Evolutionary conservation across 2,888 invertebrate species (phyloP).

Genomic region (Phoenoteleia sp.): DNA sequence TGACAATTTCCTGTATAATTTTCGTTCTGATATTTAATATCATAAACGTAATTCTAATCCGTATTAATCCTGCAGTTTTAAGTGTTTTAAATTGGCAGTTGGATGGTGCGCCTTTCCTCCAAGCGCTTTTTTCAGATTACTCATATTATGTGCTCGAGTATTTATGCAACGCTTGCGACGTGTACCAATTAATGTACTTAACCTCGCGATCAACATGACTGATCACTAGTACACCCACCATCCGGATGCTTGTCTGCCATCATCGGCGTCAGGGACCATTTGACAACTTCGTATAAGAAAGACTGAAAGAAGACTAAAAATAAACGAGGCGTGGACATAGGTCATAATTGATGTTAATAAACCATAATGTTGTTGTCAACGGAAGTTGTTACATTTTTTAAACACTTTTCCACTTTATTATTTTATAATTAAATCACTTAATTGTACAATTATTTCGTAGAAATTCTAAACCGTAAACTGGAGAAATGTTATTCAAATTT

Average conservation of each 20-base stretch:
- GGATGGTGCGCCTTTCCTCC: conserved; percentile 56
- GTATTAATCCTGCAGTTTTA: conserved; percentile 58
- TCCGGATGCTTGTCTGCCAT: conserved; percentile 79
- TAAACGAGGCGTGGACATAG: conserved; percentile 66
- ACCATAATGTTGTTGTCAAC: conserved; percentile 51
- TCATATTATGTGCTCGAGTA: conserved; percentile 48
- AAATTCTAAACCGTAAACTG: no score
- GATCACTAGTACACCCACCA: conserved; percentile 81
- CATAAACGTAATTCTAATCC: conserved; percentile 64
- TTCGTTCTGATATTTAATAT: conserved; percentile 24
- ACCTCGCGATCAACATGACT: conserved; percentile 80
- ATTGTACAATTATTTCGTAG: no score
- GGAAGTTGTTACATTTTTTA: conserved; percentile 50
- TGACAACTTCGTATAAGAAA: conserved; percentile 68
- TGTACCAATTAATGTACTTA: conserved; percentile 83
- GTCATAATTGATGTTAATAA: conserved; percentile 67
- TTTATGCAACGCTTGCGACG: conserved; percentile 68
- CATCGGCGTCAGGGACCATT: conserved; percentile 68
- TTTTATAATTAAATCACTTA: conserved; percentile 16
- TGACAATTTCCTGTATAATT: conserved; percentile 53
- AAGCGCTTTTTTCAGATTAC: conserved; percentile 53
- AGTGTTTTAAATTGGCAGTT: conserved; percentile 64
- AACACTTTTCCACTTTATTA: conserved; percentile 8
- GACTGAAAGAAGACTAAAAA: conserved; percentile 67
- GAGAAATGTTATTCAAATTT: no score